Evolutionary conservation across 2,888 invertebrate species (phyloP).

Genomic region (Lypha dubia): DNA sequence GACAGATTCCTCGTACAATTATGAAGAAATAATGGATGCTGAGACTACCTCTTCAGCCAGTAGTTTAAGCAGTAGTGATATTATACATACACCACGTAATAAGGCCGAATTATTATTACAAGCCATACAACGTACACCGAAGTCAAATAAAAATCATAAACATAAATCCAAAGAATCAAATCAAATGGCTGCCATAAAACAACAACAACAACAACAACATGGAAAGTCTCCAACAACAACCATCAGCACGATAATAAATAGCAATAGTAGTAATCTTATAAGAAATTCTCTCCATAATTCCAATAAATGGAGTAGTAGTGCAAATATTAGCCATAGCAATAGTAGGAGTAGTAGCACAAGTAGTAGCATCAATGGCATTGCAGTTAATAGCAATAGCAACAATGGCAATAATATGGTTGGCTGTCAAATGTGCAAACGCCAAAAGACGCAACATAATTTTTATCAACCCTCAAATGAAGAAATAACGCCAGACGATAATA

Average conservation of each 20-base stretch:
- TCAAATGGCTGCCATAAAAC: constrained; percentile 60
- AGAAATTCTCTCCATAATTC: constrained; percentile 29
- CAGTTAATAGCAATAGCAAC: background rate
- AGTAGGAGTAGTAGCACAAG: constrained; percentile 6
- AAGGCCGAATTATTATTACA: constrained; percentile 85
- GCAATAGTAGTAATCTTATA: constrained; percentile 65
- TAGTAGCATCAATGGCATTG: constrained; percentile 23
- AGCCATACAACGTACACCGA: constrained; percentile 85
- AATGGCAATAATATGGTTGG: constrained; percentile 69
- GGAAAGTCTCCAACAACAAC: constrained; percentile 69
- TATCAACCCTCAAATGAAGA: constrained; percentile 56
- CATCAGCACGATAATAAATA: constrained; percentile 52
- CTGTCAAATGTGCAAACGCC: constrained; percentile 83
- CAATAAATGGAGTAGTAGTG: constrained; percentile 4
- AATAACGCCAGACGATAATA: constrained; percentile 28
- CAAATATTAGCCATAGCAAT: constrained; percentile 30
- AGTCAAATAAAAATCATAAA: constrained; percentile 80
- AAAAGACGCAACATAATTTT: constrained; percentile 83
- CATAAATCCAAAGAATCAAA: constrained; percentile 68
- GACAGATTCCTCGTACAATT: constrained; percentile 34
- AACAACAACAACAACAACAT: constrained; percentile 37
- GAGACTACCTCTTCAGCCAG: constrained; percentile 73
- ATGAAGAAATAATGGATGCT: constrained; percentile 74
- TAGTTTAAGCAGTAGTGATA: constrained; percentile 78
- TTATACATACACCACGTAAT: constrained; percentile 82